Conservation (phyloP, 2,113 vertebrate species). For the Rhea americana region DNA sequence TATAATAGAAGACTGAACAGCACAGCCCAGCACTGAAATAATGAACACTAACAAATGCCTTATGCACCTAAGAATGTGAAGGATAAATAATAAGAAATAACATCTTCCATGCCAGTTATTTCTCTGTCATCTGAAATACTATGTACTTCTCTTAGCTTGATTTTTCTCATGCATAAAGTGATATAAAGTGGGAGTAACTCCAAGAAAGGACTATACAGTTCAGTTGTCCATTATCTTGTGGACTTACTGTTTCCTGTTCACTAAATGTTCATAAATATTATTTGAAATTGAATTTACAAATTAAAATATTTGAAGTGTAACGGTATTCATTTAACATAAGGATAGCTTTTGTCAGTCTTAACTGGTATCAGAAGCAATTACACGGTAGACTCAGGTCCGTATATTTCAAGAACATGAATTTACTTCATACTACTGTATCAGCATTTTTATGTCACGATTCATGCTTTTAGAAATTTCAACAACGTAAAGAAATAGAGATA, state of each 20-base stretch:
- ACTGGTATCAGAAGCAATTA: not conserved
- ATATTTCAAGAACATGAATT: not conserved
- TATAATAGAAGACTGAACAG: not conserved
- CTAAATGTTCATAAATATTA: not conserved
- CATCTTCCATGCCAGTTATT: not conserved
- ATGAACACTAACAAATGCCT: not conserved
- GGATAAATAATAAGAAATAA: not conserved
- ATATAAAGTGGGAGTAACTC: not conserved
- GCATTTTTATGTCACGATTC: not conserved
- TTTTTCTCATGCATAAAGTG: not conserved
- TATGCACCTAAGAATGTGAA: not conserved
- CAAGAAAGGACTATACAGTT: not conserved
- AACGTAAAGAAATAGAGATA: not conserved
- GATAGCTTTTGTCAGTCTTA: not conserved
- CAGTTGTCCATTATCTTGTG: not conserved
- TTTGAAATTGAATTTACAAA: not conserved
- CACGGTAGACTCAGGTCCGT: not conserved
- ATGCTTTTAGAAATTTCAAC: not conserved
- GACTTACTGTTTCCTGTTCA: not conserved
- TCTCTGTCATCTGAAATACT: not conserved
- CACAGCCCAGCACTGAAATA: not conserved
- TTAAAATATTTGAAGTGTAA: not conserved
- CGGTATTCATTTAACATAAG: not conserved
- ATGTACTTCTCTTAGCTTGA: not conserved
- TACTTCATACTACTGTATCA: not conserved